Base-by-base conservation (phyloP, 2,888 invertebrate genomes). In the Nomada fucata region DNA sequence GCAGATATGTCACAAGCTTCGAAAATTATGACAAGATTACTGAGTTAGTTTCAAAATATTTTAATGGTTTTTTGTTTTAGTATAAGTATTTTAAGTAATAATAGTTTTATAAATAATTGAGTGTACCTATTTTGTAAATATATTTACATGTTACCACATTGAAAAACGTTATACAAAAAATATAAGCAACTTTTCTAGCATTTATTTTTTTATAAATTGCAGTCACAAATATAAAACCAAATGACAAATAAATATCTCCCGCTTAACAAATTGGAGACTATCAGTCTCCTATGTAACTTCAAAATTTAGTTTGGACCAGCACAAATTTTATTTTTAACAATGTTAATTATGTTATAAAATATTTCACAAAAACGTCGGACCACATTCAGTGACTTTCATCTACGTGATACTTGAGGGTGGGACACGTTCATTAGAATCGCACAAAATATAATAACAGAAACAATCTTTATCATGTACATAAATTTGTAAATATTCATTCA, bases 1-100 rank as follows among this genome's bases (percentile, higher is more conserved):
- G 95, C 96, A 55, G 96, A 97, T 91, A 97, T 97, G 96, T 94
- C 94, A 79, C 89, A 95, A 90, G 96, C 95, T 82, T 94, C 95
- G 71, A 93, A 94, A 88, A 95, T 95, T 89, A 94, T 97, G 93
- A 95, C 96, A 92, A 94, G 95, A 90, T 92, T 96, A 29, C 29
- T 88, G 20, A 50, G 26, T 52, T 78, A 85, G 59, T 44, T 29
- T 59, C 13, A 15, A 67, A 76, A 36, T 68, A 55, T 29, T 73
- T 26, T 5, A 23, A 13, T 36, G 20, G 11, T 67, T 42, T n/a
- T 52, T 69, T 67, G n/a, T 76, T 71, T 18, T 75, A 61, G 63
- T 15, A 55, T 57, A 78, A 61, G 44, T 55, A 50, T 73, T 63
- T 67, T 71, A 36, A 36, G 47, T 47, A 79, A 84, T 76, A 83